A percentile compares a stretch with the other conserved stretches of the same genome.
phyloP scores from a whole-genome alignment of 2,888 invertebrate genomes.

The Slavum lentiscoides region DNA sequence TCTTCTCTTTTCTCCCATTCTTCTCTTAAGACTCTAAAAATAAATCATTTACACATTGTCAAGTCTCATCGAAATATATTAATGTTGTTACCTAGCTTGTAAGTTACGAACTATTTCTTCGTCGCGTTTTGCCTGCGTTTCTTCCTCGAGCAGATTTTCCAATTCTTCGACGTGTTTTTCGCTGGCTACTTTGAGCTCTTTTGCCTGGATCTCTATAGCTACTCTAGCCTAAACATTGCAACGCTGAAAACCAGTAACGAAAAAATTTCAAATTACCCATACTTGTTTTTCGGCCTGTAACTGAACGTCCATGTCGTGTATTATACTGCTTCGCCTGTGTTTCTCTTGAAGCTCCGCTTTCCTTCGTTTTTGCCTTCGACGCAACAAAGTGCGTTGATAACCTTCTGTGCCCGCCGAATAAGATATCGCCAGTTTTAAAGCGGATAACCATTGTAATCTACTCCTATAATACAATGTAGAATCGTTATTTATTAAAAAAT shows the following conservation, averaged over 20 bases:
- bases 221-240: slow-evolving; percentile 60
- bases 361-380: slow-evolving; percentile 63
- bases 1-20: slow-evolving; percentile 84
- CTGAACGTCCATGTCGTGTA: slow-evolving; percentile 66
- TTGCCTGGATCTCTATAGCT: slow-evolving; percentile 69
- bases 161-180: slow-evolving; percentile 62
- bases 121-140: slow-evolving; percentile 80
- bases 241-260: background rate
- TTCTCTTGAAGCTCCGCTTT: slow-evolving; percentile 64
- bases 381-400: slow-evolving; percentile 69
- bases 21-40: slow-evolving; percentile 70
- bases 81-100: slow-evolving; percentile 58
- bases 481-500: no score
- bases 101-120: slow-evolving; percentile 72
- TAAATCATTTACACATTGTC: background rate
- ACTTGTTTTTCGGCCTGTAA: slow-evolving; percentile 71
- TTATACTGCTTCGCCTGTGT: slow-evolving; percentile 65
- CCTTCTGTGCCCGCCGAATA: slow-evolving; percentile 72
- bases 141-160: slow-evolving; percentile 75
- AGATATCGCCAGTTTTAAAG: slow-evolving; percentile 72
- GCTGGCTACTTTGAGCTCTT: slow-evolving; percentile 67
- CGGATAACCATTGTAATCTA: slow-evolving; percentile 77
- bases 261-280: slow-evolving; percentile 56
- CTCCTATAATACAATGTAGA: slow-evolving; percentile 62
- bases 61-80: background rate